Conservation (phyloP, 1,140 invertebrate genomes). For the Phthorimaea operculella region DNA sequence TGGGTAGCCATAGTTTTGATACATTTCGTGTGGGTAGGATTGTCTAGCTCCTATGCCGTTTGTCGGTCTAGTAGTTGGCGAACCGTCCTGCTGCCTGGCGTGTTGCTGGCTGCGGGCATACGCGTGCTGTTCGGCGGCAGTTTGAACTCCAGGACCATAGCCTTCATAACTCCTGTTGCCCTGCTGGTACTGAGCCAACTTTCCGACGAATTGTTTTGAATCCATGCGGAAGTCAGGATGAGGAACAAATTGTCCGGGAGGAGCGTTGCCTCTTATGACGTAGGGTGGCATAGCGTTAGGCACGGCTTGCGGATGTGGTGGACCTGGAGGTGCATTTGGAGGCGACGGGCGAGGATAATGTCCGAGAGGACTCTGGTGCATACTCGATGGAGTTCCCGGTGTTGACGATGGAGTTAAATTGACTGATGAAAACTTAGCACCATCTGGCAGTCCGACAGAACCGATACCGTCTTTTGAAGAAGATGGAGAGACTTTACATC, state of each 20-base stretch:
- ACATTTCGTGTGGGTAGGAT: constrained; percentile 66
- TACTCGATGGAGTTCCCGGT: constrained; percentile 71
- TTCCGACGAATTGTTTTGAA: constrained; percentile 60
- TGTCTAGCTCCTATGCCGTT: constrained; percentile 47
- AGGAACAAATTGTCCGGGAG: constrained; percentile 55
- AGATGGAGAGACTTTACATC: constrained; percentile 66
- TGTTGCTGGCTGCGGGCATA: constrained; percentile 47
- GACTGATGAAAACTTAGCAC: constrained; percentile 67
- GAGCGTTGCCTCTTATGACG: constrained; percentile 64
- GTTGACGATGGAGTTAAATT: constrained; percentile 75
- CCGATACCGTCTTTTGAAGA: constrained; percentile 65
- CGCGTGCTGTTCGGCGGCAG: constrained; percentile 40
- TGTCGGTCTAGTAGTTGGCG: constrained; percentile 35
- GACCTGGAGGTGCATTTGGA: constrained; percentile 70
- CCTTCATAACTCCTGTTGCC: constrained; percentile 47
- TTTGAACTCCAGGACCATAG: constrained; percentile 36
- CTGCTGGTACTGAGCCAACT: constrained; percentile 61
- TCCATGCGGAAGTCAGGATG: constrained; percentile 62
- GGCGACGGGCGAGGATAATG: constrained; percentile 72
- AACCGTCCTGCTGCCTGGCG: constrained; percentile 40
- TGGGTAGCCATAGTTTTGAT: constrained; percentile 65
- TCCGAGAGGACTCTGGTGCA: constrained; percentile 68
- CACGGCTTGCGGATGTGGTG: constrained; percentile 68
- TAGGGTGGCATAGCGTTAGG: constrained; percentile 69
- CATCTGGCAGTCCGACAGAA: constrained; percentile 40